Conservation (phyloP, 1,140 invertebrate species). For the Drosophila biarmipes region DNA sequence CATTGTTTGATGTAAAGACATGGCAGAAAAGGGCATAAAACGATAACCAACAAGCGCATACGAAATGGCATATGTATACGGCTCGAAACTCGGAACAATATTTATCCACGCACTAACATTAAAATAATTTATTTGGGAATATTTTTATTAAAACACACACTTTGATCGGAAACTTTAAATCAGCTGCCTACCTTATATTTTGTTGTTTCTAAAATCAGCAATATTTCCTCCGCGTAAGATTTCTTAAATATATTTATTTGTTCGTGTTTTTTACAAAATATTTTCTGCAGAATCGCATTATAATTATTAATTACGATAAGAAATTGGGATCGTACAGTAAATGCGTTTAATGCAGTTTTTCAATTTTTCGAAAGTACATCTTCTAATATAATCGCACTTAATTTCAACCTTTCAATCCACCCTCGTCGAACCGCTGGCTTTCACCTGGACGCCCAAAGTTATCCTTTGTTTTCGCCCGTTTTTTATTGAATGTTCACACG, state of each 20-base stretch:
- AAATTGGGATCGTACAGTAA: no score
- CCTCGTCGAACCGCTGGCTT: slow-evolving; percentile 61
- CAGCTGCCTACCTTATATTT: no score
- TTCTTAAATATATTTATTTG: no score
- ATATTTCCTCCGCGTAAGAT: no score
- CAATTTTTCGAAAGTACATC: background rate
- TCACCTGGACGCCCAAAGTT: slow-evolving; percentile 17
- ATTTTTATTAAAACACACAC: background rate
- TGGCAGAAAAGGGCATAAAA: slow-evolving; percentile 52
- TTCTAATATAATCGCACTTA: background rate
- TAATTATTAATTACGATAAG: no score
- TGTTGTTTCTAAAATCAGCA: no score
- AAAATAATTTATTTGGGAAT: slow-evolving; percentile 10
- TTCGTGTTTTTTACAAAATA: no score
- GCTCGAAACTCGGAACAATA: background rate
- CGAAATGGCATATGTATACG: slow-evolving; percentile 29
- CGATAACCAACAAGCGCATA: slow-evolving; percentile 60
- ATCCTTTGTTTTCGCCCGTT: slow-evolving; percentile 31
- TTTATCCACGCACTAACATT: slow-evolving; percentile 22
- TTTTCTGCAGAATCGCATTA: no score
- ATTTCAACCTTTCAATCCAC: slow-evolving; percentile 5
- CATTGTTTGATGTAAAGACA: slow-evolving; percentile 64
- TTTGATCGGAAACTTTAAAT: background rate
- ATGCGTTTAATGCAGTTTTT: no score
- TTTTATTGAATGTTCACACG: slow-evolving; percentile 67